Conservation (phyloP, 1,140 invertebrate genomes). For the Drosophila mojavensis region DNA sequence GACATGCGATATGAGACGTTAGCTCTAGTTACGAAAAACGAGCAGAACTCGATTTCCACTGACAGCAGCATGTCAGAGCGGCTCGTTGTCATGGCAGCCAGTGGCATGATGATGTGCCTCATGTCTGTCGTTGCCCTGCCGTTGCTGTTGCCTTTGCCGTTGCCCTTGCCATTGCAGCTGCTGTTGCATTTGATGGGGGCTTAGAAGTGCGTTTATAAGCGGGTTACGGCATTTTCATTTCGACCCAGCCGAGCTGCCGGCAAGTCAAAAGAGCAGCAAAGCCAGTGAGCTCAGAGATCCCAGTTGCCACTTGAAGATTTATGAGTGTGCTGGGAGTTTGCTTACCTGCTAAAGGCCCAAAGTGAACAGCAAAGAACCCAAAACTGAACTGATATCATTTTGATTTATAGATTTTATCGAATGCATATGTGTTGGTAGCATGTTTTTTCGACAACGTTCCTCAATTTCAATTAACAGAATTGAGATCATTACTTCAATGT, state of each 20-base stretch:
- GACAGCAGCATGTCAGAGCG: conserved; percentile 44
- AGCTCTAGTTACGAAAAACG: neutral
- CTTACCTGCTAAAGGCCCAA: neutral
- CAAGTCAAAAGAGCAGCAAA: conserved; percentile 16
- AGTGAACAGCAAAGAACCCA: neutral
- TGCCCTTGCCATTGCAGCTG: neutral
- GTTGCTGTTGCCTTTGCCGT: neutral
- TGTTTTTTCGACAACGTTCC: conserved; percentile 1
- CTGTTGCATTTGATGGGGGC: conserved; percentile 14
- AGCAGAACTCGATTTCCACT: conserved; percentile 52
- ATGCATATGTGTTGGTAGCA: neutral
- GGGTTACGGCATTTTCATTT: conserved; percentile 70
- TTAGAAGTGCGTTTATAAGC: conserved; percentile 64
- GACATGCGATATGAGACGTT: neutral
- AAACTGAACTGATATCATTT: conserved; percentile 30
- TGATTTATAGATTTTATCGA: conserved; percentile 30
- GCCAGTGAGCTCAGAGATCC: neutral
- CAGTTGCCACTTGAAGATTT: conserved; percentile 40
- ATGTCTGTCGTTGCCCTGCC: neutral
- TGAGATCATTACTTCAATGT: too few relatives aligned
- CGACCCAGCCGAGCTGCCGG: neutral
- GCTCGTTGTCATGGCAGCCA: conserved; percentile 49
- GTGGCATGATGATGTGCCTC: conserved; percentile 9
- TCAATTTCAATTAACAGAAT: neutral
- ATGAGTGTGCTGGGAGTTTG: conserved; percentile 19